Base-by-base conservation (phyloP, 2,888 invertebrate genomes). In the Leuctra nigra region DNA sequence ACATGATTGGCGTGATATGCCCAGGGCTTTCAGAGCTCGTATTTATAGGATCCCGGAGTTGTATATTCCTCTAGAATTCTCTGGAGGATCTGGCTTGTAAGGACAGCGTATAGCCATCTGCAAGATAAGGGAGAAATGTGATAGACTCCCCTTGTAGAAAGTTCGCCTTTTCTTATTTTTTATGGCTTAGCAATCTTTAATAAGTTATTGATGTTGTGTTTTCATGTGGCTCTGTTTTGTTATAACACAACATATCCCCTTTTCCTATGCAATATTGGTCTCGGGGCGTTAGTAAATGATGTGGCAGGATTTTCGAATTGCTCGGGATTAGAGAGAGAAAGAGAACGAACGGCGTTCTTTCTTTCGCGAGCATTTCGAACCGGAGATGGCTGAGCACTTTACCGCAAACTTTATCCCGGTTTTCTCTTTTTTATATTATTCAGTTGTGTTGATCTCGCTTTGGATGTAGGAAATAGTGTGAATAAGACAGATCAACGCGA, bases 331-430 rank as follows among this genome's bases (percentile, higher is more conserved):
- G 29, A 48, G 29, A 23, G 4, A 44, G 25, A 48, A 25, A 48
- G 29, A 23, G 4, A 44, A 44, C 18, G 33, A 35, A 50, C 33
- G 35, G 35, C 46, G 54, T 46, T 44, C 39, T 35, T 54, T 44
- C 46, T 35, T 54, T 46, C 25, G 39, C 54, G 25, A 54, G 41
- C 54, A 33, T 48, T 47, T 38, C n/a, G 9, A 56, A 56, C 53
- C 53, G 56, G 46, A 46, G 18, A 53, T 33, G 53, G n/a, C n/a
- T n/a, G 46, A 53, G 50, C 56, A 52, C 53, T 53, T 56, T 50
- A 44, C 52, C 39, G 39, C n/a, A 52, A 39, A 56, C 52, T 52
- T 52, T 41, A 25, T 52, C 29, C 25, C 39, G 52, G 39, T 39
- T 39, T 23, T 20, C 44, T 16, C 23, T 50, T 16, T 44, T 50